Percentiles rank a stretch among this genome's conserved stretches.
These are phyloP conservation scores for Plemyria rubiginata DNA, from an alignment of 2,888 invertebrate genomes.

Conservation along the genomic window DNA sequence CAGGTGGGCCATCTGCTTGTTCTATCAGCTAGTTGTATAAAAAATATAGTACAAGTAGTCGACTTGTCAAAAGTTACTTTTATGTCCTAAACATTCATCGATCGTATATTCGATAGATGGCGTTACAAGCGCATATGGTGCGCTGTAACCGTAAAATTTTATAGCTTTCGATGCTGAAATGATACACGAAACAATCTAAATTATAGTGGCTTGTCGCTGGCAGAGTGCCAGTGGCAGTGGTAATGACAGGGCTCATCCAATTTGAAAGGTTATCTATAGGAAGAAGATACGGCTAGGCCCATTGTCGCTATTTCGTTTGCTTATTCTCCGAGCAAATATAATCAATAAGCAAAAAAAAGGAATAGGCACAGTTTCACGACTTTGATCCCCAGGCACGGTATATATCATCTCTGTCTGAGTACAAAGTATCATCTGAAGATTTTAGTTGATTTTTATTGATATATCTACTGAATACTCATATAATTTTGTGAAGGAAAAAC, in stretches of 20 bases:
- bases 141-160: slow-evolving; percentile 82
- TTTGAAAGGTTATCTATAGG: slow-evolving; percentile 67
- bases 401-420: no score
- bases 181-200: slow-evolving; percentile 84
- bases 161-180: slow-evolving; percentile 81
- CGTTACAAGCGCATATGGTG: slow-evolving; percentile 67
- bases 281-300: slow-evolving; percentile 28
- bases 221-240: slow-evolving; percentile 68
- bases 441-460: no score
- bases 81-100: slow-evolving; percentile 40
- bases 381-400: no score
- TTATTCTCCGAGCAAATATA: neutral
- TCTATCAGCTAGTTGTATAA: no score
- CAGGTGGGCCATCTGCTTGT: no score
- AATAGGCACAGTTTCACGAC: no score
- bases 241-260: slow-evolving; percentile 75
- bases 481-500: no score
- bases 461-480: no score
- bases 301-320: neutral
- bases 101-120: slow-evolving; percentile 50
- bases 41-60: no score
- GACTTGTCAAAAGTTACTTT: slow-evolving; percentile 11
- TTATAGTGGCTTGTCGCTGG: slow-evolving; percentile 74
- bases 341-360: neutral
- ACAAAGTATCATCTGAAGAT: no score